Evolutionary conservation across 2,113 vertebrate species (phyloP), one percentile per base, ranked within the genome.

Genomic region (Rostratula benghalensis): DNA sequence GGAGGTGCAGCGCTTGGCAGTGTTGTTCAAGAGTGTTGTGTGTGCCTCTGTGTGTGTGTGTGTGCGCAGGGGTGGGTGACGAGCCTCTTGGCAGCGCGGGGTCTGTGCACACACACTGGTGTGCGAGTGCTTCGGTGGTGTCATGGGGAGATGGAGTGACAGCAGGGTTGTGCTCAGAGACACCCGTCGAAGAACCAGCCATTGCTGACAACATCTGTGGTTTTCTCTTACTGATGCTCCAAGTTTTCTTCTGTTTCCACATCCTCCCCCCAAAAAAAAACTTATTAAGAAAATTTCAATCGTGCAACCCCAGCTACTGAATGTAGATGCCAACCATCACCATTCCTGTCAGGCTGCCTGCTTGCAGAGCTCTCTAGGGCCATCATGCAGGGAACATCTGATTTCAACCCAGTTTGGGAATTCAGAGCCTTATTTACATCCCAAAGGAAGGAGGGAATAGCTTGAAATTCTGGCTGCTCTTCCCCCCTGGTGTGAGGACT

Each of bases 131-230:
- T 11, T 20, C 3, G 2, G 46, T 21, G 41, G 23, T 35, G n/a
- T 13, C 1, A 0, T 0, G 0, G n/a, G 33, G 46, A 35, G 14
- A 57, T 0, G 3, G 16, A 17, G 45, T 35, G 82, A 31, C 46
- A 59, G 2, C 3, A 9, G 37, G 48, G 56, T 31, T 9, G 56
- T 27, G 74, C 74, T 54, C 37, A 30, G 60, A 39, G 64, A n/a
- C 27, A 50, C 46, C 23, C 0, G 2, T 23, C 0, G 0, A 56
- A 43, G 73, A 53, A 39, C 3, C 77, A 87, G 25, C 19, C 13
- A 3, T 14, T 78, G 56, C 46, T 81, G 77, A 39, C 48, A 56
- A 9, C 37, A 37, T 9, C 60, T 35, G 35, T 4, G 10, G 1
- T 14, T 89, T 75, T 39, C n/a, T 37, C 20, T 37, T 33, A 35